A percentile compares a stretch with the other conserved stretches of the same genome.
These are phyloP conservation scores for Dermatemys mawii DNA, from an alignment of 2,113 vertebrate genomes.

Conservation along the genomic window DNA sequence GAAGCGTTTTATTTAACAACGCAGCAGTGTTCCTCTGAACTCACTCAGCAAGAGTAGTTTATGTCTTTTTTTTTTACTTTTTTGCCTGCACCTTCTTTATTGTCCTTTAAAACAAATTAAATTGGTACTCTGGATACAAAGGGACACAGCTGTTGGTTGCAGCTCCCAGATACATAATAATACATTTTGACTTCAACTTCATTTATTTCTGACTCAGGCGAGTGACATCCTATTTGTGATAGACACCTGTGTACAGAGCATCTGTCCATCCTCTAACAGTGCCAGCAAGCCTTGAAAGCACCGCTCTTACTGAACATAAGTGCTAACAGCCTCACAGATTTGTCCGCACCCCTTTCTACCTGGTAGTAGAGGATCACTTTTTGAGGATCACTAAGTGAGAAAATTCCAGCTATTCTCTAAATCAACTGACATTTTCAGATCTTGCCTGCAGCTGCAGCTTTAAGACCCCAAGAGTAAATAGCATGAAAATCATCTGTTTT, in stretches of 20 bases:
- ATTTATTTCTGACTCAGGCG: not conserved
- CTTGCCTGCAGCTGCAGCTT: not conserved
- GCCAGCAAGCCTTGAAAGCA: not conserved
- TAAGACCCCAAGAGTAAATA: not conserved
- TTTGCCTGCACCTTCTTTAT: not conserved
- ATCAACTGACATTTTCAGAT: not conserved
- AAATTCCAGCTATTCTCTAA: not conserved
- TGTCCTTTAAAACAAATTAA: not conserved
- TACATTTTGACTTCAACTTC: not conserved
- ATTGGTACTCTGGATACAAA: not conserved
- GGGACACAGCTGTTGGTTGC: constrained; percentile 13
- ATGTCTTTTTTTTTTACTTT: not conserved
- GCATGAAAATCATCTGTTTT: not conserved
- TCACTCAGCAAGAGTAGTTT: not conserved
- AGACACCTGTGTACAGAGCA: not conserved
- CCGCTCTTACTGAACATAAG: not conserved
- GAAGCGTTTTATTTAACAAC: not conserved
- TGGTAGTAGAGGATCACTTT: not conserved
- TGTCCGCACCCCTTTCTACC: not conserved
- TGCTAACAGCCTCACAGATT: not conserved
- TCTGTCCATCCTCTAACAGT: not conserved
- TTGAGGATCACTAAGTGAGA: not conserved
- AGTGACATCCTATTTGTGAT: not conserved
- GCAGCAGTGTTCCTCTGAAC: not conserved
- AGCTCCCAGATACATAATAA: not conserved